phyloP scores from a whole-genome alignment of 23 tunicate genomes.

The Trididemnum clinides region DNA sequence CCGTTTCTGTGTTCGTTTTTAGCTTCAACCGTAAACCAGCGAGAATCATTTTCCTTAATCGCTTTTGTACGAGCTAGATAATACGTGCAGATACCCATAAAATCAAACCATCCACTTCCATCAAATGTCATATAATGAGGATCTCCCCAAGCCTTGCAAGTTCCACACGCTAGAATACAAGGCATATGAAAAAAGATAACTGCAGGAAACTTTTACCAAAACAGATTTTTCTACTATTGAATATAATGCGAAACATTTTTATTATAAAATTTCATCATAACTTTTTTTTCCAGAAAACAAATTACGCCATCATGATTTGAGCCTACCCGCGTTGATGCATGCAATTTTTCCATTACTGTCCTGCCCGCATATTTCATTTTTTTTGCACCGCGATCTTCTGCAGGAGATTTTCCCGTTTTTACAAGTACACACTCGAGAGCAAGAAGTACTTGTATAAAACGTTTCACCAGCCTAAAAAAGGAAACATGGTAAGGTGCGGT shows the following conservation, averaged over 20 bases:
- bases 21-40: slow-evolving; percentile 28
- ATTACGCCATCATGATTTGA: too few species aligned
- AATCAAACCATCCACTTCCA: slow-evolving; percentile 51
- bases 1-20: slow-evolving; percentile 40
- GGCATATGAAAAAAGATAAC: too few species aligned
- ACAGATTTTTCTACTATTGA: too few species aligned
- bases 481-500: too few species aligned
- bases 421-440: slow-evolving; percentile 12
- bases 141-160: slow-evolving; percentile 78
- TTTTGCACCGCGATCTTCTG: neutral
- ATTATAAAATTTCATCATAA: too few species aligned
- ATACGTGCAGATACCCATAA: slow-evolving; percentile 73
- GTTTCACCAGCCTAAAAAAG: neutral
- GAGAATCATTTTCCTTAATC: neutral
- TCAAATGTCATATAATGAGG: slow-evolving; percentile 77
- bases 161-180: slow-evolving; percentile 35
- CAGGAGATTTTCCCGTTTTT: slow-evolving; percentile 7
- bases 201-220: too few species aligned
- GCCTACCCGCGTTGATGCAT: slow-evolving; percentile 32
- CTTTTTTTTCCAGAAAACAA: too few species aligned
- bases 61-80: slow-evolving; percentile 39
- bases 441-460: neutral
- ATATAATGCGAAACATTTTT: too few species aligned
- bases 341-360: slow-evolving; percentile 14
- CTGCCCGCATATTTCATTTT: slow-evolving; percentile 32